Base-by-base conservation (phyloP, 1,140 invertebrate species). In the Antheraea pernyi region DNA sequence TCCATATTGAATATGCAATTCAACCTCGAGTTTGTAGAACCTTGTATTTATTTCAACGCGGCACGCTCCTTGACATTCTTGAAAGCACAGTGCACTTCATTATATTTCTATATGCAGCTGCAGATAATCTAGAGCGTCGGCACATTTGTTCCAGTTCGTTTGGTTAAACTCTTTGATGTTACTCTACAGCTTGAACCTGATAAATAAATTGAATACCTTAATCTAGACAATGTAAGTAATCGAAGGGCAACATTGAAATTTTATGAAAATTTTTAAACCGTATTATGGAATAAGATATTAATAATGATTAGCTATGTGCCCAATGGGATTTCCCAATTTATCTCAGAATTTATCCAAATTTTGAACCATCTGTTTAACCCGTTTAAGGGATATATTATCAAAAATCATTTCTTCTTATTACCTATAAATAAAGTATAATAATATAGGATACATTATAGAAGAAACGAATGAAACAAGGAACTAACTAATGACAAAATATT, bases 21-120 rank as follows among this genome's bases (percentile, higher is more conserved):
- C 2, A 16, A 53, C 0, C 46, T 42, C 46, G 7, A 53, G 46
- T 6, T n/a, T 53, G 46, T 13, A 53, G 11, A 53, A 53, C 1
- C 16, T n/a, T 53, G 46, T 53, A 53, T n/a, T 53, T 53, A 16
- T n/a, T 53, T 53, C 13, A 53, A 53, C 11, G 5, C 46, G 1
- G 10, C 13, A 53, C 16, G 46, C 46, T 53, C 46, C 11, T 16
- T 53, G 46, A 53, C 46, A 53, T 53, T 53, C 46, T 53, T 42
- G 5, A 53, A 53, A 16, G 11, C 46, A 10, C 46, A 16, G 16
- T 53, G 46, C 46, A n/a, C 46, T 16, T 53, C 16, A 53, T 53
- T n/a, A 53, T 53, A 53, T 53, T 53, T 53, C 46, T 53, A 53
- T 53, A 53, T 53, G 46, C 46, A 53, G 46, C 46, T 16, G 46